These are phyloP conservation scores for Melanotaenia boesemani DNA, from an alignment of 2,797 vertebrate genomes.

Conservation along the genomic window DNA sequence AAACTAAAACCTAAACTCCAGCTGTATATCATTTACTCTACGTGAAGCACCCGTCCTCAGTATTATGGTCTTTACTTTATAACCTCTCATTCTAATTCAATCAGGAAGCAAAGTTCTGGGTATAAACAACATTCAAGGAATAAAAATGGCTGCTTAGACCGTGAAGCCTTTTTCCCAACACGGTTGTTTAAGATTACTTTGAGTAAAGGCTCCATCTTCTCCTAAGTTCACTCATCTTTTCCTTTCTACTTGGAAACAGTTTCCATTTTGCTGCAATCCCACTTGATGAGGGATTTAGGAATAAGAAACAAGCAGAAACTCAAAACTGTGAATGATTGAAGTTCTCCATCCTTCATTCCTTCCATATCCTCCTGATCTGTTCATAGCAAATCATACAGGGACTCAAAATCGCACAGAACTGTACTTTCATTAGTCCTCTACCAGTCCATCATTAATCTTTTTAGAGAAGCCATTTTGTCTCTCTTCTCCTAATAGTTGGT, in stretches of 20 bases:
- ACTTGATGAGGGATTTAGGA: neutral
- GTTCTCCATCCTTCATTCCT: neutral
- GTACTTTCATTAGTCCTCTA: neutral
- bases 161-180: neutral
- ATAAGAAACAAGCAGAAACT: neutral
- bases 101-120: neutral
- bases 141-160: neutral
- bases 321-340: neutral
- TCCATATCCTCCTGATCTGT: neutral
- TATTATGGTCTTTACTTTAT: neutral
- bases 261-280: neutral
- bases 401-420: conserved; percentile 1
- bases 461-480: neutral
- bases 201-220: neutral
- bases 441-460: neutral
- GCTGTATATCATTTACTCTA: neutral
- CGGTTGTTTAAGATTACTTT: neutral
- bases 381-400: neutral
- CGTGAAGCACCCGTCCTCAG: neutral
- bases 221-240: neutral
- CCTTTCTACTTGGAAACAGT: neutral
- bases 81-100: neutral
- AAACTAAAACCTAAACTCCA: neutral
- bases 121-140: neutral
- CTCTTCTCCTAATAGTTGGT: neutral